Base-by-base conservation (phyloP, 35 echinoderm and acorn worm species). In the Ophioderma brevispina region DNA sequence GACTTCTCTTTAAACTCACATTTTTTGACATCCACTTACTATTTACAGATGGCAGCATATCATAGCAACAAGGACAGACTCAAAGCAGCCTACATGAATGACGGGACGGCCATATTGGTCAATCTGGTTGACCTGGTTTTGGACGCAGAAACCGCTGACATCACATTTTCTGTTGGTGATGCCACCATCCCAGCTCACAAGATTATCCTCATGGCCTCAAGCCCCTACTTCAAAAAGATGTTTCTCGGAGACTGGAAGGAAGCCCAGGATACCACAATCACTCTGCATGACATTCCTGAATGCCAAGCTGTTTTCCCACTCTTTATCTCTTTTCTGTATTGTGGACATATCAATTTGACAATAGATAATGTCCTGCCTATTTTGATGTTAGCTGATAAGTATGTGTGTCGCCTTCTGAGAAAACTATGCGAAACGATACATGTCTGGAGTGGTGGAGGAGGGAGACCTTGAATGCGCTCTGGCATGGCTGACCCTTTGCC, bases 321-420 rank as follows among this genome's bases (percentile, higher is more conserved):
- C 31, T 99, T 99, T 84, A 70, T 99, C 64, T 78, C 85, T 75
- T 99, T 92, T 70, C 76, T 99, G 23, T 99, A 99, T 40, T 76
- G 94, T n/a, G 95, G 97, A 70, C 93, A 95, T 50, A 95, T 95
- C 33, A 83, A 86, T 40, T 85, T 99, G 42, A 99, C 90, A 1
- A 46, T 93, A 18, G 97, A 99, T 39, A 95, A 95, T 46, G 90
- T 94, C 23, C 84, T 99, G 15, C 97, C 93, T 23, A 89, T 95
- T 37, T 85, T 99, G 64, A 93, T 99, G 93, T 82, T 99, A 34
- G 97, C 97, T 33, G 97, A 99, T 80, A 99, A 99, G 86, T 99
- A 99, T 84, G 95, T 95, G 82, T 93, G 95, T 10, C 36, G 64
- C 32, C 90, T 93, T 63, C 91, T 99, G 10, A 88, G 90, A 13